Evolutionary conservation across 2,113 vertebrate genomes (phyloP), one percentile per base, ranked within the genome.

Genomic region (Xenus cinereus): DNA sequence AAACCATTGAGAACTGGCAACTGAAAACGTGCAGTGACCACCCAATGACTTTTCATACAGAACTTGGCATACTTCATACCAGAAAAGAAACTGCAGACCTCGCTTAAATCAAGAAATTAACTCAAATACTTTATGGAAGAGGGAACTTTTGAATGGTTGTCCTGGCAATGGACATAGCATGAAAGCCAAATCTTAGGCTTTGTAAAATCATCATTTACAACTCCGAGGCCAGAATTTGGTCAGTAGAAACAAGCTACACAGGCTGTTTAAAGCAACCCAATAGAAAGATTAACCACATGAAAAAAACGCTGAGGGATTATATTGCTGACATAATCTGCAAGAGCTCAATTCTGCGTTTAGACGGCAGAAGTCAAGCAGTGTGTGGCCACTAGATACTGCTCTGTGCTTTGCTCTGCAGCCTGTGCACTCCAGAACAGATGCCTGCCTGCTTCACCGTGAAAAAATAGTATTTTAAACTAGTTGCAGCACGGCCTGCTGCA

Each of bases 371-470:
- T 53, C 73, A 56, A 89, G 54, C 73, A 19, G 45, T 32, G 0
- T 37, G 18, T 53, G 89, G n/a, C 90, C 92, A 93, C 95, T 95
- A 92, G 90, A 51, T 91, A 79, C 50, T 97, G 83, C 84, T 97
- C 69, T 91, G 89, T 1, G 8, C 90, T 91, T 89, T 89, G 16
- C 35, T 89, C 92, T 93, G 79, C 57, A 89, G 76, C 32, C 35
- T 53, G 0, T 8, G 8, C 9, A 7, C 43, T 54, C 56, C 69
- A 72, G 46, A 75, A 48, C 30, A 66, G 24, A 60, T 32, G 20
- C 12, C 32, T 79, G 59, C 24, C 64, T 48, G 19, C 43, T 94
- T 90, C 43, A 66, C 33, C 91, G 69, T 10, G 20, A 33, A 77
- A 69, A n/a, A 50, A 5, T 1, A 24, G 14, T n/a, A 45, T 79